Evolutionary conservation across 2,113 vertebrate species (phyloP), one percentile per base, ranked within the genome.

Genomic region (Struthio camelus): DNA sequence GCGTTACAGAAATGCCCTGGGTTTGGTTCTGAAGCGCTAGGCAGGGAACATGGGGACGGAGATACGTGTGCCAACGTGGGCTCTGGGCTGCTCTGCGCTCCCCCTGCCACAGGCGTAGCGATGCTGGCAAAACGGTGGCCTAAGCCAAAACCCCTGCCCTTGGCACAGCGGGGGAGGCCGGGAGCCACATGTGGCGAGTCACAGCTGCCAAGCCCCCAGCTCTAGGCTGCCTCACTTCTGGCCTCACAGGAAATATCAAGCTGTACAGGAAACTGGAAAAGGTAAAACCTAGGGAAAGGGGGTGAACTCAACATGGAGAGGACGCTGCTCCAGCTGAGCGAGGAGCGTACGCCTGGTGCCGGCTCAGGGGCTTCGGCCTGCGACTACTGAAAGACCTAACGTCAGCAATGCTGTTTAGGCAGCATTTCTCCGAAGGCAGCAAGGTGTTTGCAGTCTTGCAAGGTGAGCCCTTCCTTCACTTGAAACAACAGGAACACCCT

Each of bases 1-100:
- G 1, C 66, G n/a, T 8, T 48, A 28, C 27, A 83, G 56, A 66
- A 90, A 40, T 13, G 9, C 65, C 54, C 51, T 23, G 25, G 23
- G 5, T 13, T 19, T 76, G 14, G 48, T 51, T 64, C 40, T 14
- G 17, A 42, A 91, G 19, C 0, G 0, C 72, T 81, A 48, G 15
- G 40, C 27, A 44, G 40, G 15, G 18, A 51, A 42, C 7, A 36
- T 5, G 0, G 0, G 14, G 27, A 44, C 24, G 11, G 51, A n/a
- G 36, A 34, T 1, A 4, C 0, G 0, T 23, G 40, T 44, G 46
- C 30, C 42, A 61, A 3, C 12, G 17, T 1, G 0, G 9, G 25
- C 46, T 75, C 22, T 13, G 54, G 32, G 62, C 23, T 65, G 51
- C 56, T 34, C n/a, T 69, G n/a, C 18, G 13, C 10, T 44, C 7